Conservation (phyloP, 2,888 invertebrate genomes). For the Melieria crassipennis region DNA sequence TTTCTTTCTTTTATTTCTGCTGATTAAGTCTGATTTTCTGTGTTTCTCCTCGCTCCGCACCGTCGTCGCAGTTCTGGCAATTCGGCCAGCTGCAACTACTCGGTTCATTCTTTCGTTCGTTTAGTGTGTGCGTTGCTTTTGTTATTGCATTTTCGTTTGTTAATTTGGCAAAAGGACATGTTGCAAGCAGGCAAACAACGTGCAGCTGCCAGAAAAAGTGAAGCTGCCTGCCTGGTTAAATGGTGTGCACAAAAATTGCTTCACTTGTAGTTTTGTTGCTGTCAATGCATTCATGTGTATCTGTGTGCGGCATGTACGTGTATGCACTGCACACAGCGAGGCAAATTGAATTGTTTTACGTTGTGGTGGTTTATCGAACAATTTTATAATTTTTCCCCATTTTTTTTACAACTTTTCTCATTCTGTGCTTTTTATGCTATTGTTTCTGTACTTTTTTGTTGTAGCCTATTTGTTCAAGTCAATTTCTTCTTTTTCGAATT, state of each 20-base stretch:
- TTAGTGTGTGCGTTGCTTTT: too few species aligned
- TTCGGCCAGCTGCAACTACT: neutral
- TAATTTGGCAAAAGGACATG: constrained; percentile 35
- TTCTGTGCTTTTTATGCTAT: too few species aligned
- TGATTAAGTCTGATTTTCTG: constrained; percentile 7
- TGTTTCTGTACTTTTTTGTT: too few species aligned
- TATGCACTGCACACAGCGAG: neutral
- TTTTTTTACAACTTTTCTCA: neutral
- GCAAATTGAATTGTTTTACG: constrained; percentile 37
- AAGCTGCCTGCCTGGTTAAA: neutral
- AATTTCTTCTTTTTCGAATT: too few species aligned
- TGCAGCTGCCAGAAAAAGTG: constrained; percentile 1
- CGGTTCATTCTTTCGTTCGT: neutral
- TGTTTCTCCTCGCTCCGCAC: neutral
- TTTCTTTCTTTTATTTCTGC: constrained; percentile 4
- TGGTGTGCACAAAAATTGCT: neutral
- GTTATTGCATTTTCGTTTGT: constrained; percentile 29
- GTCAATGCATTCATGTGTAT: too few species aligned
- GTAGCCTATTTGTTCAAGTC: too few species aligned
- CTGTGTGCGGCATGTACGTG: neutral
- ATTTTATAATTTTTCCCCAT: neutral
- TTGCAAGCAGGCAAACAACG: neutral
- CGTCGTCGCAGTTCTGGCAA: neutral
- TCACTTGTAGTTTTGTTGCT: too few species aligned
- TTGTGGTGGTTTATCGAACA: constrained; percentile 32